Evolutionary conservation across 2,888 invertebrate genomes (phyloP), one percentile per base, ranked within the genome.

Genomic region (Molorchus minor): DNA sequence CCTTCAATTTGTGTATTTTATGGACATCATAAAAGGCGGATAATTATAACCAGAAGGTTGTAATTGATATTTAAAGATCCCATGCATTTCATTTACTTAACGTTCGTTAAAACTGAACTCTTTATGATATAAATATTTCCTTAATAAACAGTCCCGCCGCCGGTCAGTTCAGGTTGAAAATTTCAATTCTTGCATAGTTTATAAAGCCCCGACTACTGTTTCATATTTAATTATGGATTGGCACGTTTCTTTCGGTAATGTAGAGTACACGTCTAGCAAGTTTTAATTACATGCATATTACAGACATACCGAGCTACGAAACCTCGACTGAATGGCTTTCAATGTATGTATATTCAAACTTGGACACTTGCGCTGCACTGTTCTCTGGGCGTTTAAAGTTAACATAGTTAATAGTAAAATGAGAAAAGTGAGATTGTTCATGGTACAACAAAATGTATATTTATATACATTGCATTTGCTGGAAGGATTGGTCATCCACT

Each of bases 1-100:
- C 53, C 58, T 62, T 25, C 62, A 38, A 35, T 55, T 60, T 59
- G 44, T 59, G 53, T 58, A 64, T 45, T 64, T 61, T 56, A 64
- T 61, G 58, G 51, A 55, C 56, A 49, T 61, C 61, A 55, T 64
- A 58, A 62, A 62, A 58, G 56, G 55, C 45, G 41, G 51, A 58
- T 58, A 49, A 57, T 54, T 60, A 53, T 60, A 60, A 60, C 40
- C 33, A 60, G 56, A 54, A 51, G 43, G 40, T 30, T 29, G 8
- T 40, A 19, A 41, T 20, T 35, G 36, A 20, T 36, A 33, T 47
- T 20, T 20, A 12, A 47, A 25, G 20, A 20, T 29, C 19, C 35
- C 33, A 47, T 36, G 35, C 47, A 36, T 35, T 47, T 13, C 13
- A 13, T 38, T 16, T 40, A 19, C 19, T 25, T 38, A 40, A n/a